Base-by-base conservation (phyloP, 1,140 invertebrate species). In the Drosophila prosaltans region DNA sequence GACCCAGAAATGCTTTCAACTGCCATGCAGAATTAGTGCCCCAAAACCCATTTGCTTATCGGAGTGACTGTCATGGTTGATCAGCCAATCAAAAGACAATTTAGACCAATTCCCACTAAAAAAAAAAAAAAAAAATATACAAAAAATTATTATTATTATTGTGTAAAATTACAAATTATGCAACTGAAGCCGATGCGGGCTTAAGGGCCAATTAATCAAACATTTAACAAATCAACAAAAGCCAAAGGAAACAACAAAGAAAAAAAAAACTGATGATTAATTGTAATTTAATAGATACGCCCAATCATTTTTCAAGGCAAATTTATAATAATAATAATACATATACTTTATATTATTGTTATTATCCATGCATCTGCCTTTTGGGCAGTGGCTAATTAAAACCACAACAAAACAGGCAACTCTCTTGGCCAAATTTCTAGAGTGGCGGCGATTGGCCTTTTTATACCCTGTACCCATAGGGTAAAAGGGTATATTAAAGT, bases 111-210 rank as follows among this genome's bases (percentile, higher is more conserved):
- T 88, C 73, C 63, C 64, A 28, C 21, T 59, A 30, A 66, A 21
- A 21, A 36, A 36, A 36, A 36, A 36, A 36, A 36, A 36, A 36
- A 36, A 36, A 36, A 36, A 36, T 1, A 36, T n/a, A 6, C 6
- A 36, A 9, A 45, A 6, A 16, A 26, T 51, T 24, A 51, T 51
- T 51, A 51, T 51, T 80, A 78, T 89, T 70, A 28, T 68, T 83
- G 83, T 89, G 83, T 89, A 88, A 86, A 88, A 86, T 88, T 86
- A 89, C 80, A 83, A 83, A 86, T 86, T 88, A 83, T 82, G 59
- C 40, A 45, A 73, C 66, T 65, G 65, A 69, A 61, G 67, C 36
- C 26, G 66, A 88, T 88, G 84, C 84, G 84, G 84, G 83, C 77
- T 66, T 63, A 72, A 59, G 66, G 66, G 67, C 70, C 74, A 88